Evolutionary conservation across 2,888 invertebrate genomes (phyloP), one percentile per base, ranked within the genome.

Genomic region (Monopis laevigella): DNA sequence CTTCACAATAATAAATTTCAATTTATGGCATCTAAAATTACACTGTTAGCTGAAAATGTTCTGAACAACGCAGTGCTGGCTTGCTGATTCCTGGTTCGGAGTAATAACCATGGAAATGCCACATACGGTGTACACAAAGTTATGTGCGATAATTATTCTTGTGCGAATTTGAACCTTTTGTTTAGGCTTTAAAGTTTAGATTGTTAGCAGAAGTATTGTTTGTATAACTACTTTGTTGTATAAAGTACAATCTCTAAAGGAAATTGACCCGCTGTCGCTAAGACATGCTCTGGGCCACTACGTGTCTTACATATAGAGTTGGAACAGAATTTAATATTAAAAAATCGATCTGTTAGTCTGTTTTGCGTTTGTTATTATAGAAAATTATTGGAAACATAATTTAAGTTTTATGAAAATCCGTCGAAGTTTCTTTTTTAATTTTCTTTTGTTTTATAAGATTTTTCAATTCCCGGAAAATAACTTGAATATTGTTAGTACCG

Each of bases 251-350:
- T 29, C 16, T 34, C 34, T 17, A 34, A 34, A 34, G 34, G 34
- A 34, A 34, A 34, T 34, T 34, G 34, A 34, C 34, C 34, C 18
- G 34, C 34, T 34, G 34, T 34, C 34, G 18, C 34, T 18, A 18
- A 34, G 34, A 16, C 34, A 34, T 18, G 34, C 34, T 34, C 34
- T 18, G 34, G 34, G 34, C 29, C 14, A 34, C 14, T 34, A 34
- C 34, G 34, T 34, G 34, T 34, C 34, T 34, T 34, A 17, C 34
- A 34, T 34, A 34, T 17, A 34, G 3, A 34, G n/a, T 34, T 34
- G 17, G 8, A 13, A 17, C 14, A 14, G 18, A 34, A n/a, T 34
- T 34, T 18, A 18, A 34, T 34, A 34, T 34, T 34, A 34, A 34
- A 34, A 34, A 34, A 18, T 12, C 29, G 29, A 29, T 29, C 12